These are phyloP conservation scores for Brachionus asplanchnoidis DNA, from an alignment of 1,140 invertebrate species.

Conservation along the genomic window DNA sequence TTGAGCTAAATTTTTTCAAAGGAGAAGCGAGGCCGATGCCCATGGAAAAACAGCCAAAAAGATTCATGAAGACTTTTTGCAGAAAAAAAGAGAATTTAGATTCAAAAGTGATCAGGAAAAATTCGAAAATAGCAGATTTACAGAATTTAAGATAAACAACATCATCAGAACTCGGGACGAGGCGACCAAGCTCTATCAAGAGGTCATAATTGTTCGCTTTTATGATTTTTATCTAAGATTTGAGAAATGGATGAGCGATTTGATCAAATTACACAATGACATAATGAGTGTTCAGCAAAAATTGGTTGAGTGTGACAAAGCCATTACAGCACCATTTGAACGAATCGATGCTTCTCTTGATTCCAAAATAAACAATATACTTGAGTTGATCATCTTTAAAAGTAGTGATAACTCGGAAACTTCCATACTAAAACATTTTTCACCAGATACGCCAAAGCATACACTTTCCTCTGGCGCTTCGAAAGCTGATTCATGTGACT, in stretches of 20 bases:
- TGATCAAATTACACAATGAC: conserved; percentile 39
- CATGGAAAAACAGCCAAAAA: conserved; percentile 1
- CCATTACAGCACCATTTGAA: conserved; percentile 23
- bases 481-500: not conserved
- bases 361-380: conserved; percentile 7
- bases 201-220: conserved; percentile 9
- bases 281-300: conserved; percentile 37
- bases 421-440: not conserved
- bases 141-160: conserved; percentile 41
- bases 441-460: not conserved
- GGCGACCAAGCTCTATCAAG: conserved; percentile 40
- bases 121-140: conserved; percentile 39
- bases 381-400: not conserved
- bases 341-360: not conserved
- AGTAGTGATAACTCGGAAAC: not conserved
- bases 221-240: conserved; percentile 41
- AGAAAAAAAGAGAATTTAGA: not conserved
- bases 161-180: conserved; percentile 16
- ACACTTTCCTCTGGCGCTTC: not conserved
- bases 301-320: conserved; percentile 31
- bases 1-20: not conserved
- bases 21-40: conserved; percentile 23
- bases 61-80: conserved; percentile 19
- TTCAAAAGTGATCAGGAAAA: conserved; percentile 11
- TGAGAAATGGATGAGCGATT: conserved; percentile 42